phyloP scores from a whole-genome alignment of 2,797 vertebrate species.

The Sarcophilus harrisii region DNA sequence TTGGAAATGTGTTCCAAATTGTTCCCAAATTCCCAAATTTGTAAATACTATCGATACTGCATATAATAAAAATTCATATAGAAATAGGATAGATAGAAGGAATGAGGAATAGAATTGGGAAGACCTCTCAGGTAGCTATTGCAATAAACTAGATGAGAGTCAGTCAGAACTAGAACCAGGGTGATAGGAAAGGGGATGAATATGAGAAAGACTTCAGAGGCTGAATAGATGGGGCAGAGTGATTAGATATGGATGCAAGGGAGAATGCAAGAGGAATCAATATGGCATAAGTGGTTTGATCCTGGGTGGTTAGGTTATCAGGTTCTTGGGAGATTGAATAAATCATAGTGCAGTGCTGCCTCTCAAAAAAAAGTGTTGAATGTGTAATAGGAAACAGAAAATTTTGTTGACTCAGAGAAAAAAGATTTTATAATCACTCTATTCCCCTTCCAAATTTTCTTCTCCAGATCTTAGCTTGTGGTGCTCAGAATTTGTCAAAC shows the following conservation, averaged over 20 bases:
- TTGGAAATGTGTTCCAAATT: too few relatives aligned
- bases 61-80: not conserved
- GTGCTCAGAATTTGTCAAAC: not conserved
- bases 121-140: not conserved
- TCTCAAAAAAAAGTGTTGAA: not conserved
- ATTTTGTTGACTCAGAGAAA: not conserved
- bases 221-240: not conserved
- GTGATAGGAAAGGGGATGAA: not conserved
- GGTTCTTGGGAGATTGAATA: not conserved
- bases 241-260: not conserved
- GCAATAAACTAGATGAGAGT: not conserved
- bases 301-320: not conserved
- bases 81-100: not conserved
- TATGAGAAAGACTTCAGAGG: not conserved
- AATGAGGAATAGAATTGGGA: not conserved
- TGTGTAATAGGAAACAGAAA: not conserved
- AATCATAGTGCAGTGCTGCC: not conserved
- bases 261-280: not conserved
- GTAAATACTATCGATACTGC: not conserved
- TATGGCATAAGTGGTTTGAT: not conserved
- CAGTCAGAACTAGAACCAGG: not conserved
- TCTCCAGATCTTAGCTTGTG: not conserved
- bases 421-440: not conserved
- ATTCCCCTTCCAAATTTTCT: not conserved
- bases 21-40: too few relatives aligned